Conservation (phyloP, 2,113 vertebrate species). For the Gorsachius goisagi region DNA sequence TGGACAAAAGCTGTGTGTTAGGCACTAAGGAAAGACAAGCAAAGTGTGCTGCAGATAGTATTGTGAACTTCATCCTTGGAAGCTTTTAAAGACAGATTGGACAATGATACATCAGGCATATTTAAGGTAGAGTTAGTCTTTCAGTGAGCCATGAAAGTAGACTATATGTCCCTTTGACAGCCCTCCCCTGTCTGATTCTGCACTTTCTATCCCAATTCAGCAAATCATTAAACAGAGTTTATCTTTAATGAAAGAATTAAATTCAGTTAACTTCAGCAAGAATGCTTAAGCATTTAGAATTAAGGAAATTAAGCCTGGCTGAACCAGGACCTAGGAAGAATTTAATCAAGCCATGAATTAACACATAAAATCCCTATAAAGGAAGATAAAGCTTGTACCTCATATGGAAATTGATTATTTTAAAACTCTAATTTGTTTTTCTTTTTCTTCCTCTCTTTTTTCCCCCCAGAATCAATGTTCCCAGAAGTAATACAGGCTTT, state of each 20-base stretch:
- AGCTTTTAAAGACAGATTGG: not conserved
- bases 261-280: not conserved
- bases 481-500: not conserved
- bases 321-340: not conserved
- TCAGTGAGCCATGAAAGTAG: not conserved
- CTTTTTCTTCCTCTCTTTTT: not conserved
- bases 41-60: not conserved
- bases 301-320: not conserved
- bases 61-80: not conserved
- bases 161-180: not conserved
- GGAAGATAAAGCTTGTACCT: not conserved
- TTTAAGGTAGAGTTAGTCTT: not conserved
- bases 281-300: not conserved
- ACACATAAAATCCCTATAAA: not conserved
- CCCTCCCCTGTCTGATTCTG: not conserved
- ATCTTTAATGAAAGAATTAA: not conserved
- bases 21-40: not conserved
- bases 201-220: not conserved
- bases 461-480: not conserved
- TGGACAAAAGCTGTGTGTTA: not conserved
- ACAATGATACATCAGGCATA: not conserved
- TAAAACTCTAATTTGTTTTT: not conserved
- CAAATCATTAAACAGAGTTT: not conserved
- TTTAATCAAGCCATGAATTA: not conserved
- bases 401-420: not conserved